Percentiles rank a stretch among this genome's conserved stretches.
These are phyloP conservation scores for Danio tinwini DNA, from an alignment of 2,797 vertebrate species.

Conservation along the genomic window DNA sequence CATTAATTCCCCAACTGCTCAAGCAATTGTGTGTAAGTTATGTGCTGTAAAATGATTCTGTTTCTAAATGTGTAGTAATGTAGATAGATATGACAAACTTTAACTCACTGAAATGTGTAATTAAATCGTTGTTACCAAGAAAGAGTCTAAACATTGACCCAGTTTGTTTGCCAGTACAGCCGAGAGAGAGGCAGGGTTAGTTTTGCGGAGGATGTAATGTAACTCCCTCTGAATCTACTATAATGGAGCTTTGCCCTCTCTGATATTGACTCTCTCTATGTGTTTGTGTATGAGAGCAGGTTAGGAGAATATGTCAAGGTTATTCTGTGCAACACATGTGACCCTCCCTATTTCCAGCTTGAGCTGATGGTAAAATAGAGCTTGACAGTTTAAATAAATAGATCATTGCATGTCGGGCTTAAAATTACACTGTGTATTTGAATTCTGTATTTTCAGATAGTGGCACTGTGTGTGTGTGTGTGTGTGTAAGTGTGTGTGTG, in stretches of 20 bases:
- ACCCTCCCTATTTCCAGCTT: conserved; percentile 42
- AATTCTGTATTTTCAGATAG: conserved; percentile 21
- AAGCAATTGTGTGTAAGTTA: neutral
- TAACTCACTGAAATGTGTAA: conserved; percentile 15
- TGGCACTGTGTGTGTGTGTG: neutral
- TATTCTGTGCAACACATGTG: conserved; percentile 34
- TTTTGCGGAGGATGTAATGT: conserved; percentile 29
- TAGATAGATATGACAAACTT: neutral
- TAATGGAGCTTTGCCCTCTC: conserved; percentile 3
- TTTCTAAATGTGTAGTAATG: conserved; percentile 3
- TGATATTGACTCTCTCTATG: conserved; percentile 5
- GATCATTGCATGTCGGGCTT: conserved; percentile 37
- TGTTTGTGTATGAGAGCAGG: conserved; percentile 20
- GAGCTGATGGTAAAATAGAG: conserved; percentile 48
- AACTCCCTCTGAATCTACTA: neutral
- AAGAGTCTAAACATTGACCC: conserved; percentile 36
- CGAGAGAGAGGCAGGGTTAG: conserved; percentile 23
- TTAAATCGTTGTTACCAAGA: conserved; percentile 21
- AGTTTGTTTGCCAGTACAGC: conserved; percentile 33
- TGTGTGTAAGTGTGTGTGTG: neutral
- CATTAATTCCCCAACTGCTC: neutral
- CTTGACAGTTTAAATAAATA: conserved; percentile 41
- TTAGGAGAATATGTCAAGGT: conserved; percentile 17
- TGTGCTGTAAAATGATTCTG: neutral
- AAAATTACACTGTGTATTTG: conserved; percentile 13